These are phyloP conservation scores for Sarcophilus harrisii DNA, from an alignment of 2,797 vertebrate species.

Conservation along the genomic window DNA sequence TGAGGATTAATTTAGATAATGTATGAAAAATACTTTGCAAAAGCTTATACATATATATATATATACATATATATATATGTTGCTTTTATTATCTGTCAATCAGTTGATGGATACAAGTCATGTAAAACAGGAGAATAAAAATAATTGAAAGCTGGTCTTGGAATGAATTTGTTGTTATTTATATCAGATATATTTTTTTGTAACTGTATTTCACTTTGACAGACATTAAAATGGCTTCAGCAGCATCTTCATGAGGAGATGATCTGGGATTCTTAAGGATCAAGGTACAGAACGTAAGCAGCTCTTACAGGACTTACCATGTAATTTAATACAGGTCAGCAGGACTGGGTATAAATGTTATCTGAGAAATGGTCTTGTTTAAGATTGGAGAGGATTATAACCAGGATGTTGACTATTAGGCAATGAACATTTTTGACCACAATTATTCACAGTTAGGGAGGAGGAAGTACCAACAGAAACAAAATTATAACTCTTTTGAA, in stretches of 20 bases:
- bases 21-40: neutral
- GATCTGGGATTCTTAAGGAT: neutral
- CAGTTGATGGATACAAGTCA: conserved; percentile 9
- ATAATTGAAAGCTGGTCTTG: neutral
- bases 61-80: too few relatives aligned
- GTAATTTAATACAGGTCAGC: neutral
- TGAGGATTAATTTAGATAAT: neutral
- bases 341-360: neutral
- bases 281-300: neutral
- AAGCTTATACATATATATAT: neutral
- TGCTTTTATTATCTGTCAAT: conserved; percentile 11
- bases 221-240: neutral
- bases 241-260: neutral
- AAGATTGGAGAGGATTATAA: neutral
- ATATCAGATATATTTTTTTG: neutral
- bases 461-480: neutral
- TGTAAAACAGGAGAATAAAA: conserved; percentile 37
- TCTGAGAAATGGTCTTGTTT: neutral
- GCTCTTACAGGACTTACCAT: neutral
- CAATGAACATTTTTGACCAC: neutral
- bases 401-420: neutral
- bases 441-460: neutral
- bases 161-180: conserved; percentile 4
- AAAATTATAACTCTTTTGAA: neutral
- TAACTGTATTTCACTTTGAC: neutral